Percentiles rank a stretch among this genome's conserved stretches.
These are phyloP conservation scores for Fragum sueziense DNA, from an alignment of 2,888 invertebrate genomes.

Conservation along the genomic window DNA sequence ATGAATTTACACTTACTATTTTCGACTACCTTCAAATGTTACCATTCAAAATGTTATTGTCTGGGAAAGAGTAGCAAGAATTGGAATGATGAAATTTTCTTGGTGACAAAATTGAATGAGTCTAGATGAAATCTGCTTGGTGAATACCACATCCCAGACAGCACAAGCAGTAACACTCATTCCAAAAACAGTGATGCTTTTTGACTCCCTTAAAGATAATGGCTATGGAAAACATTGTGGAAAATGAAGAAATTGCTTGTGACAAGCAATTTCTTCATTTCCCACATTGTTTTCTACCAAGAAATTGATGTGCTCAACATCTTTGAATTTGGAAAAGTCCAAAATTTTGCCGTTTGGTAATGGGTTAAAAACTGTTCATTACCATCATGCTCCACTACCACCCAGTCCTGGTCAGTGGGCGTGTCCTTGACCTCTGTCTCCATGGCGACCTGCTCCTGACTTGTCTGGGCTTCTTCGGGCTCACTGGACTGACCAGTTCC, in stretches of 20 bases:
- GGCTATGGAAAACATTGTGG: background rate
- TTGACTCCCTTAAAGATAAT: background rate
- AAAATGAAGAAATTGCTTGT: background rate
- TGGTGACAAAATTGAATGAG: too few species aligned
- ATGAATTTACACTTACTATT: too few species aligned
- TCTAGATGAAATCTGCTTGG: too few species aligned
- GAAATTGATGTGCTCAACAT: background rate
- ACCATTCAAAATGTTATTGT: too few species aligned
- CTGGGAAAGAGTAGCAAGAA: too few species aligned
- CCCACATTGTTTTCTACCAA: background rate
- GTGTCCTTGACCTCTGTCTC: constrained; percentile 51
- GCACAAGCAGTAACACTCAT: too few species aligned
- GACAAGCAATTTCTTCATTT: constrained; percentile 5
- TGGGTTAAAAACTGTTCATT: background rate
- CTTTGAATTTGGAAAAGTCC: background rate
- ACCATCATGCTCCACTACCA: constrained; percentile 64
- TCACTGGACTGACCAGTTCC: constrained; percentile 57
- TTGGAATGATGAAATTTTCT: too few species aligned
- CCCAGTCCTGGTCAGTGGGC: constrained; percentile 61
- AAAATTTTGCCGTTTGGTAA: background rate
- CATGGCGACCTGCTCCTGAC: constrained; percentile 56
- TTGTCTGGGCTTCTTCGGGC: constrained; percentile 41
- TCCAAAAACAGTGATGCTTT: background rate
- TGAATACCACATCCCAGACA: too few species aligned
- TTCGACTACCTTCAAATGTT: too few species aligned